These are phyloP conservation scores for Heliconius hermathena DNA, from an alignment of 1,140 invertebrate species.

Conservation along the genomic window DNA sequence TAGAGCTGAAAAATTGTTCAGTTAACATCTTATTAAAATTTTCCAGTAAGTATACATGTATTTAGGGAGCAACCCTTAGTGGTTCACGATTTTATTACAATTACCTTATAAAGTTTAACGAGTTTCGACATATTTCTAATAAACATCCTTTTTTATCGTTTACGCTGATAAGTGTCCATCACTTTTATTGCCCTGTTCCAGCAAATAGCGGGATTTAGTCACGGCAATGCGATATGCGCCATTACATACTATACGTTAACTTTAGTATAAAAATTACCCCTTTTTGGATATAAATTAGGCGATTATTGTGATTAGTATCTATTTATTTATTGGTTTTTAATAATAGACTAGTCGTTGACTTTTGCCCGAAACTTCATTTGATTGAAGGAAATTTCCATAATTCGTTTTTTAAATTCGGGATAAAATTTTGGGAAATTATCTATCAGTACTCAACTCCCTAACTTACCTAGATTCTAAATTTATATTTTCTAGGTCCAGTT, in stretches of 20 bases:
- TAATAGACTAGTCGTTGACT: too few species aligned
- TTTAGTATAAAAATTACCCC: background rate
- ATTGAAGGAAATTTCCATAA: too few species aligned
- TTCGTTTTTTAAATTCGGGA: too few species aligned
- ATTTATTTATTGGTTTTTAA: too few species aligned
- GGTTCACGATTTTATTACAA: background rate
- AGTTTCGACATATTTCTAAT: constrained; percentile 7
- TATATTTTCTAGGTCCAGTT: too few species aligned
- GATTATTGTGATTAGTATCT: too few species aligned
- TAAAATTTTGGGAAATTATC: too few species aligned
- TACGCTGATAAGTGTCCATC: constrained; percentile 18
- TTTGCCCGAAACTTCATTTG: too few species aligned
- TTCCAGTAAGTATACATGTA: background rate
- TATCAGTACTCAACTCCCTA: too few species aligned
- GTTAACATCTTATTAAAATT: too few species aligned
- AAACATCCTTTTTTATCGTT: constrained; percentile 16
- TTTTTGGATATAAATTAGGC: background rate
- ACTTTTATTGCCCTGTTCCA: constrained; percentile 4
- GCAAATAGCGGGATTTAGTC: background rate
- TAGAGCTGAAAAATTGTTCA: too few species aligned
- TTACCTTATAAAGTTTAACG: constrained; percentile 8
- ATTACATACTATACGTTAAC: background rate
- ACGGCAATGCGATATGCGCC: background rate
- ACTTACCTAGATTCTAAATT: too few species aligned
- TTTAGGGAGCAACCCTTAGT: background rate